Base-by-base conservation (phyloP, 2,888 invertebrate genomes). In the Drosophila anomalata region DNA sequence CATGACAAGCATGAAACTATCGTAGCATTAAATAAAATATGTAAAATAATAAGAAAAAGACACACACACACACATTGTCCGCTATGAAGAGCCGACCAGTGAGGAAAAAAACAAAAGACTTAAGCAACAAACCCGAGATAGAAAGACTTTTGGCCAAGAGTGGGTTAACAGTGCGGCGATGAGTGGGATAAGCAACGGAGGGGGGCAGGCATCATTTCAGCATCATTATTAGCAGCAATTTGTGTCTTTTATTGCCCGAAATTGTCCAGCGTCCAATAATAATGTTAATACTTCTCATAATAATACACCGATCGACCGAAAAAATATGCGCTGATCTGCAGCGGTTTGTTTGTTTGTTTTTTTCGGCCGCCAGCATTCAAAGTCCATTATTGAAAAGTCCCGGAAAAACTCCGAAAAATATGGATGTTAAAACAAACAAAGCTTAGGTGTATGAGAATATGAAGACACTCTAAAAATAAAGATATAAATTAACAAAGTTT, bases 1-100 rank as follows among this genome's bases (percentile, higher is more conserved):
- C 87, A 84, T 84, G 87, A 84, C 85, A 84, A 77, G 87, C 87
- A 84, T 84, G 79, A 79, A 81, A 79, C 79, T 76, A 81, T 69
- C 68, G 77, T 66, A 73, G 68, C 78, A 57, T 73, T 69, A 73
- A 79, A 60, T 67, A 67, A 72, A 66, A 78, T 82, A 87, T 84
- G 85, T 81, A 81, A 84, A 83, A 79, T 81, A 84, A 79, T 76
- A 83, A 81, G 76, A 81, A 76, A 86, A 71, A 53, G 57, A 60
- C 74, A 77, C 59, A 62, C 12, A n/a, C n/a, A 6, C 24, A 7
- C 26, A 8, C 22, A 20, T 6, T 42, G 36, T 36, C 36, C 52
- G 52, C 58, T 63, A 36, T 36, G 12, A 68, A 50, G 33, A 46
- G 36, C 14, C 36, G n/a, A 7, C 22, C 3, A 24, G 3, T 17